Evolutionary conservation across 2,888 invertebrate genomes (phyloP), one percentile per base, ranked within the genome.

Genomic region (Volucella bombylans): DNA sequence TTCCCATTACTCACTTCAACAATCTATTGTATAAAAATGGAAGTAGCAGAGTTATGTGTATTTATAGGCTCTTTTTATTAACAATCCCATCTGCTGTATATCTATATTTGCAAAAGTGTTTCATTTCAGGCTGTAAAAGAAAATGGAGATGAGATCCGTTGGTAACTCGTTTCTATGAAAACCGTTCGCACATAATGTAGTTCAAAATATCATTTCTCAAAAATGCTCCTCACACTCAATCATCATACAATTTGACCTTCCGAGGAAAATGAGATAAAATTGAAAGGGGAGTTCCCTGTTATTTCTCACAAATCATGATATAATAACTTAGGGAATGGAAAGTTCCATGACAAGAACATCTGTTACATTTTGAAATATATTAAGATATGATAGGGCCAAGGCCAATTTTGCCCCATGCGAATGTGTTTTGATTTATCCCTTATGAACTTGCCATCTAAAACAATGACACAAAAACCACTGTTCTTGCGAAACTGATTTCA

Each of bases 141-240:
- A 69, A 62, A 64, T 15, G 31, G 1, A 31, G 31, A 31, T 31
- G 31, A 31, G 6, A 31, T 31, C 6, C 31, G 3, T 23, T 23
- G 18, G 18, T 49, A 54, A 68, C 54, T 54, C 11, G 31, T 31
- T 31, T 31, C 6, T 6, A 31, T 31, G 6, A 31, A 31, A 31
- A 6, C 6, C 31, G 6, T 31, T 31, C 31, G 6, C 4, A 31
- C 62, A 49, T 31, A 54, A 41, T 57, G 62, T 77, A 47, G 62
- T 55, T 69, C 15, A 62, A 43, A 62, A 39, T 54, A 77, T 77
- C 69, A 69, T 23, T 14, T 54, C 41, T 10, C 45, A 23, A 39
- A 62, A 39, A 18, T 39, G 55, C n/a, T 55, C 23, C 23, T 4
- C 43, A 43, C 23, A 47, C 41, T 68, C 62, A 49, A 3, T 41